Base-by-base conservation (phyloP, 2,797 vertebrate genomes). In the Danio kyathit region DNA sequence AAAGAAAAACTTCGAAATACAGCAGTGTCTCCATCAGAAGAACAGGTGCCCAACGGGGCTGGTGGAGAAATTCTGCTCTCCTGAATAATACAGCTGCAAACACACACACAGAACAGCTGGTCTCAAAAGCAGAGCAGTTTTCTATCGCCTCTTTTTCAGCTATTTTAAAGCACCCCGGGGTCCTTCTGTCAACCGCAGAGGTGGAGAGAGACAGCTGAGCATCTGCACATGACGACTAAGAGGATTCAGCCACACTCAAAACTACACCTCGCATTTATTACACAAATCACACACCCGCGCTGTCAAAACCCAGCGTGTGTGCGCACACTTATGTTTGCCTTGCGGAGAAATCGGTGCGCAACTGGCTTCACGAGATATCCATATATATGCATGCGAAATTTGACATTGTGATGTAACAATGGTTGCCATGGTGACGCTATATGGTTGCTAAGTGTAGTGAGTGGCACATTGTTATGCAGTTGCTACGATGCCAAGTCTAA, bases 211-310 rank as follows among this genome's bases (percentile, higher is more conserved):
- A 70, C 44, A 41, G 54, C 56, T 70, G 12, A 79, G 46, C 60
- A 54, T 78, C 67, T 73, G 59, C 61, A 51, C 17, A 54, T 52
- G 44, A 54, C 61, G 12, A 66, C 70, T 80, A 40, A 65, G 51
- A 79, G 17, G 16, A 74, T 54, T 75, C 21, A 59, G 38, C 49
- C 56, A 70, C 19, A 69, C 57, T 61, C 49, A 29, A 41, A 43
- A 81, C 43, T 57, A 78, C 44, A 82, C 43, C 44, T 73, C 29
- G n/a, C 6, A 48, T 57, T 73, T 57, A 66, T 78, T 60, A 78
- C 44, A 60, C 38, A 59, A 73, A 66, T 51, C 67, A 65, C 57
- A 46, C 38, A 9, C 29, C 29, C 4, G 21, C 8, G 16, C 61
- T 16, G 14, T 66, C 51, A 29, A 52, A 67, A 17, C 11, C 21